Conservation (phyloP, 1,140 invertebrate species). For the Oppia nitens region DNA sequence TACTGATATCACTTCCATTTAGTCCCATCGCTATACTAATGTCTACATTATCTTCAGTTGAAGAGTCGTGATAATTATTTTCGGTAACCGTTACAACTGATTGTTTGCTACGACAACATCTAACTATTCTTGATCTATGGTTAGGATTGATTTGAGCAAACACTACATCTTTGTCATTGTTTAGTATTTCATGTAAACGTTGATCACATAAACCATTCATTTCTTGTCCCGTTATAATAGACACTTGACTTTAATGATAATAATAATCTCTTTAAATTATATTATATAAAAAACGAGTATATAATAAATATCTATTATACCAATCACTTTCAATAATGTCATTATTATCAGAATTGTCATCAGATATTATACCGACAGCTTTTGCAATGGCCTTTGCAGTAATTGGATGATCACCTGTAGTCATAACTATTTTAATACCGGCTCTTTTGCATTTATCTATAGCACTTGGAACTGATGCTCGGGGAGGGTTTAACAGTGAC, state of each 20-base stretch:
- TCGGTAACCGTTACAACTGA: constrained; percentile 86
- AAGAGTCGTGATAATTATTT: constrained; percentile 89
- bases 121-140: constrained; percentile 97
- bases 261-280: too few species aligned
- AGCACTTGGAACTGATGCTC: constrained; percentile 26
- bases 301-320: too few species aligned
- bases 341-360: constrained; percentile 51
- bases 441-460: constrained; percentile 25
- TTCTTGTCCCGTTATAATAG: too few species aligned
- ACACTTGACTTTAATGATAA: too few species aligned
- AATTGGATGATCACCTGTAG: constrained; percentile 84
- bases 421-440: constrained; percentile 40
- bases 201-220: constrained; percentile 74
- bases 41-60: constrained; percentile 92
- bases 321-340: too few species aligned
- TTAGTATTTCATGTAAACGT: constrained; percentile 77
- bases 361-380: constrained; percentile 95
- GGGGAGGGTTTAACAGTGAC: constrained; percentile 29
- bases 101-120: constrained; percentile 52
- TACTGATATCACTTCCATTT: constrained; percentile 94
- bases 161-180: constrained; percentile 91
- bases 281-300: too few species aligned
- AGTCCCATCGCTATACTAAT: constrained; percentile 96
- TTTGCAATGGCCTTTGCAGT: constrained; percentile 99
- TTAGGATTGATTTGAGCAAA: constrained; percentile 96